phyloP scores from a whole-genome alignment of 2,888 invertebrate genomes.

The Neoscelio sp. region DNA sequence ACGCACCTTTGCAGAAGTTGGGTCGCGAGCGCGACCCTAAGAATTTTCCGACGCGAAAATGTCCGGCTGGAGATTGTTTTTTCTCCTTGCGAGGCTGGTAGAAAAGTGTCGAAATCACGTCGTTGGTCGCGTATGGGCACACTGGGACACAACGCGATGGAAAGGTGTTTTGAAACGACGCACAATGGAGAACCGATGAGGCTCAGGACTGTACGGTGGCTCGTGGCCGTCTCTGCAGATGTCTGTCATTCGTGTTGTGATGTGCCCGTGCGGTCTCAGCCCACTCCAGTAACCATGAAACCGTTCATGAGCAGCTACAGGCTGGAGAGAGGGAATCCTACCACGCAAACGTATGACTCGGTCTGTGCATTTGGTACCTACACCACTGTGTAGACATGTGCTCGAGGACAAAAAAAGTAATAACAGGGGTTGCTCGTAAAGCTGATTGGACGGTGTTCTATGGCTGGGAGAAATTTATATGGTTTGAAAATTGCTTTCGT shows the following conservation, averaged over 20 bases:
- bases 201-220: constrained; percentile 37
- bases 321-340: constrained; percentile 27
- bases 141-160: constrained; percentile 18
- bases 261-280: constrained; percentile 56
- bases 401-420: constrained; percentile 27
- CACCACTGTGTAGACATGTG: constrained; percentile 37
- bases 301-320: constrained; percentile 56
- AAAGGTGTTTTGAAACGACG: constrained; percentile 1
- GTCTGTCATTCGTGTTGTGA: constrained; percentile 61
- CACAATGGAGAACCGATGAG: constrained; percentile 8
- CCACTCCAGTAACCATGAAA: constrained; percentile 65
- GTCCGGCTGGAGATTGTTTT: constrained; percentile 13
- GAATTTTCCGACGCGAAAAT: background rate
- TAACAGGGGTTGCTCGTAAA: constrained; percentile 17
- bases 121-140: constrained; percentile 15
- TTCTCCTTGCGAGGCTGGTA: constrained; percentile 1
- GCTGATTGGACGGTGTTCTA: constrained; percentile 18
- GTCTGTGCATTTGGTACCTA: constrained; percentile 5
- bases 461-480: constrained; percentile 3
- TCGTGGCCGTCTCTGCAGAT: constrained; percentile 20
- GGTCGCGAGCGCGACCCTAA: constrained; percentile 44
- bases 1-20: constrained; percentile 32
- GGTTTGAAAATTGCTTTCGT: constrained; percentile 27
- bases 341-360: constrained; percentile 50
- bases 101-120: constrained; percentile 22